Evolutionary conservation across 2,113 vertebrate genomes (phyloP), one percentile per base, ranked within the genome.

Genomic region (Quiscalus mexicanus): DNA sequence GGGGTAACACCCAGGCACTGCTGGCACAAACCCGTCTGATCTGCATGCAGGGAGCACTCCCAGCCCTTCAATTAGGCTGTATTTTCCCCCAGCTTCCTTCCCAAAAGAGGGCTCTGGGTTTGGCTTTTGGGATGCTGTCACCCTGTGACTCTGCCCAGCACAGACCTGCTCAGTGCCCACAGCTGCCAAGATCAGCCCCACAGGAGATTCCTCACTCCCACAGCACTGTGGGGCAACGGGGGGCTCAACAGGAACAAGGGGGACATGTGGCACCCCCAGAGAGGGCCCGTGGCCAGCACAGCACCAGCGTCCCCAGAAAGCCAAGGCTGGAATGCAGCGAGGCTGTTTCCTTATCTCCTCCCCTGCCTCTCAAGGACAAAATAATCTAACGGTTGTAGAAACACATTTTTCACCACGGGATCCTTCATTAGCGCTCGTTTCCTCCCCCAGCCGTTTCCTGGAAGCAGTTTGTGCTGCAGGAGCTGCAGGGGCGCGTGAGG

Each of bases 381-480:
- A 69, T 11, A 79, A 74, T 45, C 89, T 27, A 82, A 73, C 11
- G 0, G 63, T 42, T 10, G 18, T 23, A 89, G 80, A 65, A 83
- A 86, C 58, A 64, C 28, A 65, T 92, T 95, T 96, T 93, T 83
- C 95, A 77, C 84, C 63, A 1, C 53, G 71, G 83, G 63, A 86
- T 60, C 28, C 91, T 90, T 84, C 73, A 65, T 59, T 9, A 88
- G 70, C 1, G 17, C 68, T 47, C 0, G 50, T 78, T 90, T 94
- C 92, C 90, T 90, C 90, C 92, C 88, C 39, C 71, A 31, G 47
- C 64, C 15, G 0, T 93, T 96, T 96, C 93, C 94, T 93, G 91
- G 76, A 88, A 89, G 91, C 30, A 55, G 63, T 74, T 70, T 33
- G 88, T 79, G 79, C 90, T 58, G 85, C 73, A 6, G 2, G 7